Percentiles rank a stretch among this genome's conserved stretches.
Evolutionary conservation across 2,888 invertebrate genomes (phyloP).

Genomic region (Bombylius major): DNA sequence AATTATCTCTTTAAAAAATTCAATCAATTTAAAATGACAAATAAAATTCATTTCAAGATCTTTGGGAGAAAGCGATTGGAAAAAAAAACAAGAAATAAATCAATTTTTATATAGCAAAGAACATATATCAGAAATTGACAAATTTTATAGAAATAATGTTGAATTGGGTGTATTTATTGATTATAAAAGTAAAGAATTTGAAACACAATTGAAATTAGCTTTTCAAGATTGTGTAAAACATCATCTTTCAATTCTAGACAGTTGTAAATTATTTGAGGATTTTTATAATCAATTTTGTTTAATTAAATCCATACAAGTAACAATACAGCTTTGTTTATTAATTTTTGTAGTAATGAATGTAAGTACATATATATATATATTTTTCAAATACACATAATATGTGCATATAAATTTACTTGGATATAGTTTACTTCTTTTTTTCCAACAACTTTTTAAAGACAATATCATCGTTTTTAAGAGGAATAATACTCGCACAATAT

Average conservation of each 20-base stretch:
- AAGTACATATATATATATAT: slow-evolving; percentile 3
- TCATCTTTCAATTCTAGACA: slow-evolving; percentile 19
- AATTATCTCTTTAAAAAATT: too few relatives aligned
- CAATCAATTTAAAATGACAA: too few relatives aligned
- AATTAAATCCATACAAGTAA: slow-evolving; percentile 18
- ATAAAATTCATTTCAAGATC: background rate
- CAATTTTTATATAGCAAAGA: slow-evolving; percentile 9
- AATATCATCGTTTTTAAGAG: slow-evolving; percentile 1
- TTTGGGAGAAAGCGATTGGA: background rate
- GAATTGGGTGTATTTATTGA: background rate
- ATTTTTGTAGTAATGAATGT: slow-evolving; percentile 18
- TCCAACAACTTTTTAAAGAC: background rate
- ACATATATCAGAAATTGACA: background rate
- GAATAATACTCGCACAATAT: too few relatives aligned
- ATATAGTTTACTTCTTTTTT: too few relatives aligned
- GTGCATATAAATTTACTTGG: background rate
- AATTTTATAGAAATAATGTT: background rate
- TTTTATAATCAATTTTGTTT: slow-evolving; percentile 20
- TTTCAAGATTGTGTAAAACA: slow-evolving; percentile 18
- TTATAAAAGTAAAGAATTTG: background rate
- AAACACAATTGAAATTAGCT: slow-evolving; percentile 1
- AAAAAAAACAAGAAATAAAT: slow-evolving; percentile 5
- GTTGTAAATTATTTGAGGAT: slow-evolving; percentile 16
- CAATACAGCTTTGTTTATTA: slow-evolving; percentile 18
- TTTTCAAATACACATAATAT: background rate